Conservation (phyloP, 2,888 invertebrate genomes). For the Drosophila subsilvestris region DNA sequence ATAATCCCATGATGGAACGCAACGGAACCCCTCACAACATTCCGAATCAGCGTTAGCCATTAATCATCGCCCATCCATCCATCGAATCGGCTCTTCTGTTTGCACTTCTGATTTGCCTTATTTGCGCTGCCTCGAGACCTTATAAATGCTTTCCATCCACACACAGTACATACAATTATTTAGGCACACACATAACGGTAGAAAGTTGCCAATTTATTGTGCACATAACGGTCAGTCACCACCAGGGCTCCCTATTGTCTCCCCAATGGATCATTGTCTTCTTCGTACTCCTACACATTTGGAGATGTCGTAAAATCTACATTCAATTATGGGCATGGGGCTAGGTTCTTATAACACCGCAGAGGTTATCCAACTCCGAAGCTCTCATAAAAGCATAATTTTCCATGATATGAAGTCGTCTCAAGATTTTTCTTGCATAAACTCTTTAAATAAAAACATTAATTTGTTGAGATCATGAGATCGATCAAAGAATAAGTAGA, state of each 20-base stretch:
- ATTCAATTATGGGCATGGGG: constrained; percentile 20
- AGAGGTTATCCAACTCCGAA: constrained; percentile 23
- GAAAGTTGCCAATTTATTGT: constrained; percentile 61
- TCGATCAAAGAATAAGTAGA: not conserved
- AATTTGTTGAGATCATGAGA: too few relatives aligned
- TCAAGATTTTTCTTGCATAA: too few relatives aligned
- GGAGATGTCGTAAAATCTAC: constrained; percentile 26
- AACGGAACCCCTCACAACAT: constrained; percentile 10
- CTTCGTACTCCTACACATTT: not conserved
- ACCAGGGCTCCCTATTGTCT: not conserved
- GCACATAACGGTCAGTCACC: constrained; percentile 33
- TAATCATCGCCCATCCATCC: constrained; percentile 17
- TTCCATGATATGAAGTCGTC: too few relatives aligned
- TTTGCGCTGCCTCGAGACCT: constrained; percentile 30
- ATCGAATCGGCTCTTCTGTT: constrained; percentile 45
- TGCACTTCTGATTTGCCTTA: constrained; percentile 59
- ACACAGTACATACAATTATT: constrained; percentile 34
- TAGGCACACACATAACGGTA: constrained; percentile 54
- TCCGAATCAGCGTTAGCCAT: constrained; percentile 4
- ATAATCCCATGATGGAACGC: constrained; percentile 23
- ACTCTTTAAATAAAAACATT: too few relatives aligned
- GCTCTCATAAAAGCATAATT: not conserved
- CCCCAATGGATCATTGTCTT: not conserved
- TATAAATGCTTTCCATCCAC: constrained; percentile 21
- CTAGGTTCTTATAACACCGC: not conserved